Percentiles rank a stretch among this genome's conserved stretches.
phyloP scores from a whole-genome alignment of 23 tunicate species.

The Diplosoma virens region DNA sequence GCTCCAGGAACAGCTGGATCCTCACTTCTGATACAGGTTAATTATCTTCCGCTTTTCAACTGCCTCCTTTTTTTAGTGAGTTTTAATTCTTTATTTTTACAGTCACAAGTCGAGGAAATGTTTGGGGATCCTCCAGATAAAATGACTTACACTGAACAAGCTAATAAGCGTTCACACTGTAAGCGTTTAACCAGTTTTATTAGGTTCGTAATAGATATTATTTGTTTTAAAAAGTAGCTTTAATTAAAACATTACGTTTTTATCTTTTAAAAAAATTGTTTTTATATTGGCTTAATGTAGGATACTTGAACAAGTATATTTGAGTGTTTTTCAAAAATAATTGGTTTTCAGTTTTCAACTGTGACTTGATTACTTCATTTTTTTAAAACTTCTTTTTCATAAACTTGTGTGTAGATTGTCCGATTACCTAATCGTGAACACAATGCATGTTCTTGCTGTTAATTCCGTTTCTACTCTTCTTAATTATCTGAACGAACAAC shows the following conservation, averaged over 20 bases:
- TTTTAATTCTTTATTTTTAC: neutral
- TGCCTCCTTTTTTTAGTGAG: no score
- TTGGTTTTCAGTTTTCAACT: no score
- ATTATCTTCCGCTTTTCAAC: no score
- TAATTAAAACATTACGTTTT: no score
- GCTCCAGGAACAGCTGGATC: constrained; percentile 79
- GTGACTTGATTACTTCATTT: no score
- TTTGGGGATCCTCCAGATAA: constrained; percentile 98
- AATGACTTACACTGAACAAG: constrained; percentile 99
- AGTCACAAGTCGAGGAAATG: constrained; percentile 89
- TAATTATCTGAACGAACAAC: constrained; percentile 69
- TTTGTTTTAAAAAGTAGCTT: no score
- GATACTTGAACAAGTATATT: no score
- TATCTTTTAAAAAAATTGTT: no score
- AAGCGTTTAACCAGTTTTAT: constrained; percentile 84
- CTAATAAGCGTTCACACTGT: constrained; percentile 94
- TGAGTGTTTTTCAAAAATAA: no score
- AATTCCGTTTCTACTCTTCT: constrained; percentile 84
- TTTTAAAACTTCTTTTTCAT: no score
- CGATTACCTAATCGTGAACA: constrained; percentile 90
- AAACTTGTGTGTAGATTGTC: constrained; percentile 65
- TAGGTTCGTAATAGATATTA: constrained; percentile 16
- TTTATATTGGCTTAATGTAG: no score
- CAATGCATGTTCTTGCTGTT: constrained; percentile 95
- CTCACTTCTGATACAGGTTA: constrained; percentile 73